Conservation (phyloP, 2,888 invertebrate genomes). For the Thera britannica region DNA sequence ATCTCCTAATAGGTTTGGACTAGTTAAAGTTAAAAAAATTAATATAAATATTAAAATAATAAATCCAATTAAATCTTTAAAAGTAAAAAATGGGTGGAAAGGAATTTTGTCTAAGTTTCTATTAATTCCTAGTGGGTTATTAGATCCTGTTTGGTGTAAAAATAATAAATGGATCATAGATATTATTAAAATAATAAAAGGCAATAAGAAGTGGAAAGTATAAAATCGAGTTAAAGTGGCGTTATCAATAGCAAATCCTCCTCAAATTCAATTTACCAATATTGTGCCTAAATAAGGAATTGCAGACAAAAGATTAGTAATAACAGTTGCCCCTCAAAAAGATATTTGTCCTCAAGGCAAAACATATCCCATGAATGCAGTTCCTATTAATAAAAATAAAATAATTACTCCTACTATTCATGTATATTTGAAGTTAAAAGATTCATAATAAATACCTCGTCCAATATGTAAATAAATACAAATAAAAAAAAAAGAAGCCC, state of each 20-base stretch:
- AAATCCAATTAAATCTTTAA: constrained; percentile 87
- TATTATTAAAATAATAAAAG: constrained; percentile 87
- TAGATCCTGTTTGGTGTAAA: constrained; percentile 88
- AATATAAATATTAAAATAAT: constrained; percentile 82
- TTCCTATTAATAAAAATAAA: constrained; percentile 88
- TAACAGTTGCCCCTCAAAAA: constrained; percentile 92
- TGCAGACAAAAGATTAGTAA: constrained; percentile 90
- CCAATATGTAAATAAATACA: constrained; percentile 88
- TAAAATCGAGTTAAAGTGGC: constrained; percentile 91
- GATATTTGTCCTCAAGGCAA: constrained; percentile 93
- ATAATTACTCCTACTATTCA: constrained; percentile 88
- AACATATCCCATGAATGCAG: constrained; percentile 92
- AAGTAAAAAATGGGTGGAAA: constrained; percentile 87
- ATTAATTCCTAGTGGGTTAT: constrained; percentile 86
- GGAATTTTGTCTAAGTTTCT: constrained; percentile 88
- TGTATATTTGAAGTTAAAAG: constrained; percentile 80
- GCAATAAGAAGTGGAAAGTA: constrained; percentile 89
- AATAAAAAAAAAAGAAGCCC: constrained; percentile 90
- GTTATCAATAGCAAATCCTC: constrained; percentile 90
- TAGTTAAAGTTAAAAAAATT: constrained; percentile 78
- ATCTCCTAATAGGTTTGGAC: constrained; percentile 87
- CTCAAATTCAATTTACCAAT: constrained; percentile 90
- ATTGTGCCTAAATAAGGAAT: constrained; percentile 87
- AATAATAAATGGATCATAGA: constrained; percentile 87
- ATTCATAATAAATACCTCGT: constrained; percentile 84